phyloP scores from a whole-genome alignment of 2,888 invertebrate genomes.

The Mimas tiliae region DNA sequence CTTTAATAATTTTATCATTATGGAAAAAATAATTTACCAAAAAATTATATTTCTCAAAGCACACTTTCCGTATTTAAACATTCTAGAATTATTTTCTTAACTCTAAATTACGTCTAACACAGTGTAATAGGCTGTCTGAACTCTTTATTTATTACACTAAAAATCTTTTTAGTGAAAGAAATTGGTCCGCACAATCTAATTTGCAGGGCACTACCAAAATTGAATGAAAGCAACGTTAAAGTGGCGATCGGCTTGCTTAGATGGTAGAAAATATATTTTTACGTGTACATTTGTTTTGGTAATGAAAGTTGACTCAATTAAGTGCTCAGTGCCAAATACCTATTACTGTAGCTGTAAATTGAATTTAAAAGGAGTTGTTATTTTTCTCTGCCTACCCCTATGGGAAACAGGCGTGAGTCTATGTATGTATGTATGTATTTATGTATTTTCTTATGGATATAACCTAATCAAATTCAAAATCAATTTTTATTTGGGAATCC shows the following conservation, averaged over 20 bases:
- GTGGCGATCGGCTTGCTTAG: neutral
- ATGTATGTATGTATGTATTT: too few relatives aligned
- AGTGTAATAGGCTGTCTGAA: neutral
- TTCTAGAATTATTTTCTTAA: neutral
- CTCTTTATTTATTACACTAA: conserved; percentile 17
- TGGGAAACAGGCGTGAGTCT: too few relatives aligned
- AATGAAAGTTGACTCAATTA: too few relatives aligned
- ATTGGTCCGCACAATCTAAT: conserved; percentile 11
- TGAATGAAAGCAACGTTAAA: conserved; percentile 11
- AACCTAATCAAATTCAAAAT: too few relatives aligned
- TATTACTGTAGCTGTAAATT: too few relatives aligned
- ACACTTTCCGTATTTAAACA: neutral
- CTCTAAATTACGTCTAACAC: neutral
- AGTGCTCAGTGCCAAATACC: too few relatives aligned
- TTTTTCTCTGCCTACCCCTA: too few relatives aligned
- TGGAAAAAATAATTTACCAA: neutral
- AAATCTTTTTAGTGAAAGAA: conserved; percentile 4
- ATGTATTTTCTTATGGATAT: too few relatives aligned
- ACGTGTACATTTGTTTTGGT: neutral
- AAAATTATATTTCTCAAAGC: neutral
- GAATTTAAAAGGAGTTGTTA: too few relatives aligned
- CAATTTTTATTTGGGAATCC: too few relatives aligned
- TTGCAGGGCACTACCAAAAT: conserved; percentile 8
- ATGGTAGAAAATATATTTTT: neutral
- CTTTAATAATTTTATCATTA: neutral